These are phyloP conservation scores for Hyperopisus bebe DNA, from an alignment of 2,113 vertebrate species.

Conservation along the genomic window DNA sequence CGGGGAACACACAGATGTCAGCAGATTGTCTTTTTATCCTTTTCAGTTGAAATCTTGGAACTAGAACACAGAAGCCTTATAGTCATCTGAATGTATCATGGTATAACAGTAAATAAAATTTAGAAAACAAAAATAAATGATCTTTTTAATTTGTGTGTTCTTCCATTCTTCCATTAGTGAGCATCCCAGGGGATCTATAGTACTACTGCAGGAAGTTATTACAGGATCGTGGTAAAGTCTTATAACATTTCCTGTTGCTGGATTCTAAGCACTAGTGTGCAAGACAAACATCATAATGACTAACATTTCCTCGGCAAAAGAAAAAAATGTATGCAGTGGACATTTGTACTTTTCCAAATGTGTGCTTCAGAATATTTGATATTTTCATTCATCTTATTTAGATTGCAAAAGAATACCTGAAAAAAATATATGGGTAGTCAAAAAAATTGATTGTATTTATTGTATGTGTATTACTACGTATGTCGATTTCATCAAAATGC, in stretches of 20 bases:
- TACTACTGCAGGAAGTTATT: constrained; percentile 19
- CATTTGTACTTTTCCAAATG: background rate
- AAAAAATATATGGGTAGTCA: background rate
- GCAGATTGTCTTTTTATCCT: background rate
- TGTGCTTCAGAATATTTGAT: background rate
- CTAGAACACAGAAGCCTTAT: background rate
- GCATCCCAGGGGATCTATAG: background rate
- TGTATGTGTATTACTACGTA: background rate
- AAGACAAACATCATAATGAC: constrained; percentile 22
- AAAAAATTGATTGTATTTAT: background rate
- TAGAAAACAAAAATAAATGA: background rate
- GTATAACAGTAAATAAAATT: background rate
- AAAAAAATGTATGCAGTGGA: background rate
- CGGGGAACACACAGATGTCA: background rate
- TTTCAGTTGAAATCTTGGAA: background rate
- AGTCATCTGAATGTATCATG: background rate
- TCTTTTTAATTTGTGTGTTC: background rate
- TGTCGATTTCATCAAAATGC: background rate
- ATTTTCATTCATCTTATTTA: background rate
- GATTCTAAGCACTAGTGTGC: constrained; percentile 14
- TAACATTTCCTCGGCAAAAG: constrained; percentile 27
- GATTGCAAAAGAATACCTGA: background rate
- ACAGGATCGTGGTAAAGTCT: constrained; percentile 16
- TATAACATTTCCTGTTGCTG: constrained; percentile 19
- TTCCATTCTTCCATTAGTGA: background rate